Evolutionary conservation across 1,140 invertebrate species (phyloP).

Genomic region (Anagrus nilaparvatae): DNA sequence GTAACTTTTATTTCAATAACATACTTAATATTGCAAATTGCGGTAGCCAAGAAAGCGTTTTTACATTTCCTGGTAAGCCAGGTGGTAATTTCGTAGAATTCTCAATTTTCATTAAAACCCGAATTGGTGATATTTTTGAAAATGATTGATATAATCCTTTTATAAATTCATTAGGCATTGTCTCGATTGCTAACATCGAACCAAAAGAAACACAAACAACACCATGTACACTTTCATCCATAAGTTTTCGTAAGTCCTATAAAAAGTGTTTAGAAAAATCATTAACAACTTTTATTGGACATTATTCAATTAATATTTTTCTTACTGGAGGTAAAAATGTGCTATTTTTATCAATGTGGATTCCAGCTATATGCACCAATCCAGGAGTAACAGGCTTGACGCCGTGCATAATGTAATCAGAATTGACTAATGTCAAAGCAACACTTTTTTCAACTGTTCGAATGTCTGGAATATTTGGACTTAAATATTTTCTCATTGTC

Average conservation of each 20-base stretch:
- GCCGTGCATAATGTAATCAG: neutral
- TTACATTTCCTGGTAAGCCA: slow-evolving; percentile 46
- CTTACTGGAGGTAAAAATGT: no score
- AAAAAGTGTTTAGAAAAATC: slow-evolving; percentile 29
- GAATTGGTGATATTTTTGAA: slow-evolving; percentile 17
- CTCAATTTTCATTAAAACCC: slow-evolving; percentile 21
- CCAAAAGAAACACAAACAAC: slow-evolving; percentile 63
- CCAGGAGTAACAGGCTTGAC: neutral
- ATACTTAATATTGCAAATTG: slow-evolving; percentile 51
- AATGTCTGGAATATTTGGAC: neutral
- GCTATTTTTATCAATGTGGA: no score
- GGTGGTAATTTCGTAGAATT: slow-evolving; percentile 21
- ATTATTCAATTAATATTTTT: no score
- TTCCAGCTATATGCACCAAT: neutral
- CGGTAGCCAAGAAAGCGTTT: slow-evolving; percentile 49
- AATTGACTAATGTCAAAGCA: neutral
- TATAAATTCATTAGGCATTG: slow-evolving; percentile 44
- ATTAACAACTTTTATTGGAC: no score
- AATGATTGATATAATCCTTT: slow-evolving; percentile 16
- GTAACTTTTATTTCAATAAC: no score
- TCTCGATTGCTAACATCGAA: slow-evolving; percentile 47
- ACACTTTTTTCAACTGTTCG: neutral
- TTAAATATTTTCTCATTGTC: neutral
- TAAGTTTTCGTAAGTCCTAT: slow-evolving; percentile 51
- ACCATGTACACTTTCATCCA: slow-evolving; percentile 54